These are phyloP conservation scores for Eurystomus glaucurus DNA, from an alignment of 2,797 vertebrate species.

Conservation along the genomic window DNA sequence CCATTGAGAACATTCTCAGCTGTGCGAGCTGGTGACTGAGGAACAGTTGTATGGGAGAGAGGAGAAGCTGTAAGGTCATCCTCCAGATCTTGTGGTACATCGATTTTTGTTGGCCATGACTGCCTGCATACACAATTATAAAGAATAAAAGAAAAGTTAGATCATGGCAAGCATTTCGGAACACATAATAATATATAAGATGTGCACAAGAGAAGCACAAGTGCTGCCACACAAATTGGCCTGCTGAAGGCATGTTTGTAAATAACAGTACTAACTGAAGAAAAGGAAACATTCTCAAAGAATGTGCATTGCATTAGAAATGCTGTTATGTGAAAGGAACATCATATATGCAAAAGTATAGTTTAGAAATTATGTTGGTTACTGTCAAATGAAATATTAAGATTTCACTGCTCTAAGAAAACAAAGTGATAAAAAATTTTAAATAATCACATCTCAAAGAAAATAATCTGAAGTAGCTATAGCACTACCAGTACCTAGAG, in stretches of 20 bases:
- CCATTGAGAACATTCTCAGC: constrained; percentile 93
- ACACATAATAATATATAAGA: fast-evolving
- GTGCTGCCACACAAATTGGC: background rate
- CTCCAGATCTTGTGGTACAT: constrained; percentile 96
- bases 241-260: background rate
- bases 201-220: background rate
- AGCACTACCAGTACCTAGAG: background rate
- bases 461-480: background rate
- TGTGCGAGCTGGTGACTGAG: constrained; percentile 92
- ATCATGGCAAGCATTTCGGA: background rate
- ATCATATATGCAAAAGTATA: background rate
- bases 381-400: background rate
- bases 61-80: constrained; percentile 94
- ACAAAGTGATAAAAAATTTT: background rate
- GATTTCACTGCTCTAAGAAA: background rate
- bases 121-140: constrained; percentile 84
- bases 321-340: background rate
- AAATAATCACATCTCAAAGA: background rate
- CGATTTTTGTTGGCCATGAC: constrained; percentile 95
- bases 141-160: constrained; percentile 13
- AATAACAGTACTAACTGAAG: background rate
- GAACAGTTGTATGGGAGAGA: constrained; percentile 90
- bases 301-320: background rate
- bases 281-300: background rate
- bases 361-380: background rate